Evolutionary conservation across 2,888 invertebrate genomes (phyloP), one percentile per base, ranked within the genome.

Genomic region (Meta bourneti): DNA sequence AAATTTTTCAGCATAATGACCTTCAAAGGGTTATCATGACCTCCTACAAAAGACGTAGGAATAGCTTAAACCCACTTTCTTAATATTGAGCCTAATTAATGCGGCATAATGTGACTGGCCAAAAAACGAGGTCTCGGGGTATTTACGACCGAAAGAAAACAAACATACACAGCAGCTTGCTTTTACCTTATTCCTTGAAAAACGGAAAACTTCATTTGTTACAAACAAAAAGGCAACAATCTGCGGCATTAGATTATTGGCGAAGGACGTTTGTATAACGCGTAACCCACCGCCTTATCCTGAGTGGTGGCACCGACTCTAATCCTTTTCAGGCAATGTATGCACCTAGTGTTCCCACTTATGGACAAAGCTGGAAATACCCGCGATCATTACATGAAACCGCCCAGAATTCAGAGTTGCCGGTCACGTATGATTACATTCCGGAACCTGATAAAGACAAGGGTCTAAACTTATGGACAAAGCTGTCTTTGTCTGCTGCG

Each of bases 371-470:
- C 9, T 48, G 49, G 84, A n/a, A 84, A 61, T 75, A 48, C 75
- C 84, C 74, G 1, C 11, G 16, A 84, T 11, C 48, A 34, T 75
- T 16, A 34, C 61, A n/a, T 5, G 74, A 48, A 48, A 11, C 84
- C 84, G 54, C 84, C 84, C 84, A 74, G 16, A 84, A 51, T 61
- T 84, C 34, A 52, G 48, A 75, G 61, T 84, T 84, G 20, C 74
- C 61, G 75, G 74, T 84, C 84, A 84, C 84, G 84, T 84, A 84
- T 13, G 61, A 61, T 49, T 75, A 34, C 75, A 75, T 75, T 75
- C 9, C 8, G 34, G 6, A 75, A 48, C 9, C 34, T 8, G 52
- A 9, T 52, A 78, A 48, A 78, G 78, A 78, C 78, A n/a, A 52
- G 78, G n/a, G 20, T 72, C 20, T 19, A 61, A 61, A 20, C 34